Evolutionary conservation across 2,113 vertebrate genomes (phyloP).

Genomic region (Rhinogobius similis): DNA sequence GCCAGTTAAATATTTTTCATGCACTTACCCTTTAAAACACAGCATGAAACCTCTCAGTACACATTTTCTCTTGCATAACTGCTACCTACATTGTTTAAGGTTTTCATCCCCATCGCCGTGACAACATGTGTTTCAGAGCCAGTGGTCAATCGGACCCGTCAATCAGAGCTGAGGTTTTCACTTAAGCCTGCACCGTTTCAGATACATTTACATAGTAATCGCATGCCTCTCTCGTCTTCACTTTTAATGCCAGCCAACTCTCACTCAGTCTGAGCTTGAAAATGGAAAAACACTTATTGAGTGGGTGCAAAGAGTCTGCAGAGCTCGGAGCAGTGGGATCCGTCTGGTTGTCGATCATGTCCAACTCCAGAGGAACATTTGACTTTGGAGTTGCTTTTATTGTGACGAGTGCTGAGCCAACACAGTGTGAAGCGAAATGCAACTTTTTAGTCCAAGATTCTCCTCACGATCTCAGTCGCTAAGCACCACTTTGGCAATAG

Average conservation of each 20-base stretch:
- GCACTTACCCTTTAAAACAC: neutral
- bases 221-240: slow-evolving; percentile 10
- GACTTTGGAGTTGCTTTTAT: slow-evolving; percentile 39
- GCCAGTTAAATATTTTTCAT: neutral
- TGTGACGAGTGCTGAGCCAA: slow-evolving; percentile 44
- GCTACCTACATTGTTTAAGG: neutral
- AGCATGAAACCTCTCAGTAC: neutral
- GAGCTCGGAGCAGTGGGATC: slow-evolving; percentile 1
- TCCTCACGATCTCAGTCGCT: slow-evolving; percentile 53
- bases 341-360: slow-evolving; percentile 22
- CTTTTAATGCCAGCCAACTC: slow-evolving; percentile 30
- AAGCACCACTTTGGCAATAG: slow-evolving; percentile 32
- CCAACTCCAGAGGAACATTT: slow-evolving; percentile 32
- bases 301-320: slow-evolving; percentile 24
- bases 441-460: slow-evolving; percentile 49
- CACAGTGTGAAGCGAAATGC: slow-evolving; percentile 38
- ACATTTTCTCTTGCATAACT: neutral
- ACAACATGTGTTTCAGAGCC: slow-evolving; percentile 52
- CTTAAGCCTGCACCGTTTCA: slow-evolving; percentile 20
- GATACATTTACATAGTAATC: slow-evolving; percentile 42
- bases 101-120: neutral
- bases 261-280: slow-evolving; percentile 10
- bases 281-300: slow-evolving; percentile 42
- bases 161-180: slow-evolving; percentile 45
- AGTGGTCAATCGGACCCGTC: slow-evolving; percentile 37